A percentile compares a stretch with the other conserved stretches of the same genome.
Conservation (phyloP, 2,797 vertebrate genomes). For the Mionectes olivaceus region DNA sequence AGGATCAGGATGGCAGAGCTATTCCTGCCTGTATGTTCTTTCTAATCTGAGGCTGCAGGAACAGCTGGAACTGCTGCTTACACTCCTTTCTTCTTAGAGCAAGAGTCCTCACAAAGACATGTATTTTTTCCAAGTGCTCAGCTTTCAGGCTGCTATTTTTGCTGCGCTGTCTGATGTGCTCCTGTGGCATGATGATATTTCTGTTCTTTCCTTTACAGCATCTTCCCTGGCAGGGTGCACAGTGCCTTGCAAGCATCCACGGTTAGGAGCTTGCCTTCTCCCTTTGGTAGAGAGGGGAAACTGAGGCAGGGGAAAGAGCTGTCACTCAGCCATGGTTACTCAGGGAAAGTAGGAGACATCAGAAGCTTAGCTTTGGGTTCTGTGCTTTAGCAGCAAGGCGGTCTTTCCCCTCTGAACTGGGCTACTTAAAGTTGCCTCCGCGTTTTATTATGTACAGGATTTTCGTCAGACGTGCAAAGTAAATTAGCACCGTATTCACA, state of each 20-base stretch:
- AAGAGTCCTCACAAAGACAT: neutral
- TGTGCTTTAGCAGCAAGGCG: neutral
- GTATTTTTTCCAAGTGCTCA: neutral
- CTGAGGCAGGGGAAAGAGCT: neutral
- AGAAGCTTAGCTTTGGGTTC: neutral
- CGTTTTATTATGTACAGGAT: conserved; percentile 65
- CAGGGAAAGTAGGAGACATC: neutral
- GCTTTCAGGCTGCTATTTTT: conserved; percentile 46
- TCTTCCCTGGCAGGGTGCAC: neutral
- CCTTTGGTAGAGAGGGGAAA: neutral
- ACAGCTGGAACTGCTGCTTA: conserved; percentile 34
- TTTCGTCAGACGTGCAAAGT: conserved; percentile 76
- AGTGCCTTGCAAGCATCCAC: neutral
- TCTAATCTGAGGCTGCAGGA: neutral
- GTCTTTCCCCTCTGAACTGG: conserved; percentile 44
- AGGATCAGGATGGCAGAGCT: neutral
- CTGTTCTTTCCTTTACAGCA: neutral
- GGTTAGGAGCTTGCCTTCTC: neutral
- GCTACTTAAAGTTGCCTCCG: conserved; percentile 61
- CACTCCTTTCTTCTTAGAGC: neutral
- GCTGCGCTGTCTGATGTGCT: neutral
- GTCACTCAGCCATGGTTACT: neutral
- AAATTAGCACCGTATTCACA: conserved; percentile 79
- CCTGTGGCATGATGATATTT: neutral
- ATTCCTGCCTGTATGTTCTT: neutral